Evolutionary conservation across 2,888 invertebrate genomes (phyloP).

Genomic region (Apocheima hispidaria): DNA sequence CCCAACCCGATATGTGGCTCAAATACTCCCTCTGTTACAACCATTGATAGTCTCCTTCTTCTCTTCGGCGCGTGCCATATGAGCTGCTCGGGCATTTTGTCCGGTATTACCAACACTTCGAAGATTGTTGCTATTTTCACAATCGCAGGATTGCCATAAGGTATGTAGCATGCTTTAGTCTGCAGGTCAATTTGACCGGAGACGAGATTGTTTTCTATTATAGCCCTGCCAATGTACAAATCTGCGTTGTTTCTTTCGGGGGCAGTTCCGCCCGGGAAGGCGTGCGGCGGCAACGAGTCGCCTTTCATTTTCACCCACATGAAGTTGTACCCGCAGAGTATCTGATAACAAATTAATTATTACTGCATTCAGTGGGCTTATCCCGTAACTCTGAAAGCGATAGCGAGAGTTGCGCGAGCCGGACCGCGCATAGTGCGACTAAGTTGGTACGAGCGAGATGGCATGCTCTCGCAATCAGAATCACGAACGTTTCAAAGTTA

Average conservation of each 20-base stretch:
- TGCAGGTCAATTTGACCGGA: slow-evolving; percentile 88
- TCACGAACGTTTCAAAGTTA: no score
- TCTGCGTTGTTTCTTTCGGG: slow-evolving; percentile 57
- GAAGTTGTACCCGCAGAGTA: slow-evolving; percentile 44
- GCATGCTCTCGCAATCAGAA: no score
- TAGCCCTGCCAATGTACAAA: slow-evolving; percentile 87
- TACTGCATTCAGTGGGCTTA: no score
- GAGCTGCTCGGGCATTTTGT: slow-evolving; percentile 29
- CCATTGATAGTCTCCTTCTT: no score
- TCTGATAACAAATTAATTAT: slow-evolving; percentile 23
- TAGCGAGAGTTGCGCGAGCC: no score
- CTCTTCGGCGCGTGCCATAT: slow-evolving; percentile 14
- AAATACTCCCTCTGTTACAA: no score
- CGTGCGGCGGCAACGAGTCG: slow-evolving; percentile 87
- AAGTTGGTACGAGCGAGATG: no score
- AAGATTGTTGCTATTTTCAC: slow-evolving; percentile 30
- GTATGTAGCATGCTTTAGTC: slow-evolving; percentile 89
- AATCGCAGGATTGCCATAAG: slow-evolving; percentile 65
- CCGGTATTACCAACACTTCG: slow-evolving; percentile 46
- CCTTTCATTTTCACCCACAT: slow-evolving; percentile 80
- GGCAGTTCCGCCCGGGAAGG: slow-evolving; percentile 85
- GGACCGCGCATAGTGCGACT: no score
- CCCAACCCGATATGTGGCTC: no score
- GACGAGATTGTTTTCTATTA: slow-evolving; percentile 89
- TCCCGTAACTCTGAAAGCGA: no score